Conservation (phyloP, 1,140 invertebrate genomes). For the Drosophila pallidifrons region DNA sequence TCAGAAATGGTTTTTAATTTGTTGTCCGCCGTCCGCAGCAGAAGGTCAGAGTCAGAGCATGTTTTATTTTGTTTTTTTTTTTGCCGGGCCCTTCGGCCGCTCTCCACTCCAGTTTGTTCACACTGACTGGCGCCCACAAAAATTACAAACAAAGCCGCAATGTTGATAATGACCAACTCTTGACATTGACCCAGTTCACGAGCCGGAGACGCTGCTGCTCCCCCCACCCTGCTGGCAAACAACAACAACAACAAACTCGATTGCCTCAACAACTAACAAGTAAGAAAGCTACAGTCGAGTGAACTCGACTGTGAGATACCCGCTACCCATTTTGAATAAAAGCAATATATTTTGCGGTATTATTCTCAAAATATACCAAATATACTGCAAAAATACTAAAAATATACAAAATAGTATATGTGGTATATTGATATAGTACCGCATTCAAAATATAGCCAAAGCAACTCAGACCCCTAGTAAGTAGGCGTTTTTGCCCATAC, state of each 20-base stretch:
- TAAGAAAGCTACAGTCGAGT: too few relatives aligned
- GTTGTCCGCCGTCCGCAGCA: constrained; percentile 19
- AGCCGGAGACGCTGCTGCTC: constrained; percentile 28
- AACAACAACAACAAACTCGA: constrained; percentile 27
- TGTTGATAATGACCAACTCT: constrained; percentile 47
- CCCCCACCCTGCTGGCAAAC: background rate
- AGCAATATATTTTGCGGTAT: too few relatives aligned
- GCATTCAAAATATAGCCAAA: too few relatives aligned
- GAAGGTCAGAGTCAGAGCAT: constrained; percentile 21
- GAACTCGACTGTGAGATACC: too few relatives aligned
- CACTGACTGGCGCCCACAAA: constrained; percentile 44
- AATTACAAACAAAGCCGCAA: constrained; percentile 34
- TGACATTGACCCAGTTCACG: constrained; percentile 75
- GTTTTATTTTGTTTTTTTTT: background rate
- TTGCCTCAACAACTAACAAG: constrained; percentile 73
- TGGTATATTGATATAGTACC: too few relatives aligned
- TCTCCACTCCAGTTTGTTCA: constrained; percentile 46
- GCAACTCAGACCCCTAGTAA: too few relatives aligned
- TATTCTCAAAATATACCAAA: too few relatives aligned
- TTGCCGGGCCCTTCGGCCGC: constrained; percentile 41
- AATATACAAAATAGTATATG: too few relatives aligned
- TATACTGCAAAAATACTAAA: too few relatives aligned
- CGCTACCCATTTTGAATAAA: too few relatives aligned
- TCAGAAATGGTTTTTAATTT: constrained; percentile 36
- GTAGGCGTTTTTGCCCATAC: too few relatives aligned